Percentiles rank a stretch among this genome's conserved stretches.
phyloP scores from a whole-genome alignment of 2,113 vertebrate genomes.

The Rhagologus leucostigma region DNA sequence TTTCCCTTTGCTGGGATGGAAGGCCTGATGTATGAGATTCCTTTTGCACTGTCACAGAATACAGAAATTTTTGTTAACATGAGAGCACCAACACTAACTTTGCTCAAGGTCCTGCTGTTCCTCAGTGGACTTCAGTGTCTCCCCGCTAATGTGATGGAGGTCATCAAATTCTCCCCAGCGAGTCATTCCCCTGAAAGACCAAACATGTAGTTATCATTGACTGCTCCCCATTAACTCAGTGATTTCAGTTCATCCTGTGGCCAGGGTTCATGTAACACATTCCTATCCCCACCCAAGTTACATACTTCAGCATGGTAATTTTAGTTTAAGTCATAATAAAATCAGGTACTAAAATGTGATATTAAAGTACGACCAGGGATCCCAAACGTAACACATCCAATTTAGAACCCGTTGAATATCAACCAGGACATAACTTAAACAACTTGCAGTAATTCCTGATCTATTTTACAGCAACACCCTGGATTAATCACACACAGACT shows the following conservation, averaged over 20 bases:
- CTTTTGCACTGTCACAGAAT: not conserved
- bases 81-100: constrained; percentile 17
- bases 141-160: constrained; percentile 83
- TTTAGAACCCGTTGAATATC: not conserved
- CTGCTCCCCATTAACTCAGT: not conserved
- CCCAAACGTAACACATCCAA: not conserved
- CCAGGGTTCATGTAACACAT: not conserved
- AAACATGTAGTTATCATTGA: accelerated
- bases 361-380: not conserved
- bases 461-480: not conserved
- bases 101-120: not conserved
- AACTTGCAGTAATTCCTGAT: not conserved
- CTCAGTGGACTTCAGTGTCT: constrained; percentile 57
- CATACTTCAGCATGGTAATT: not conserved
- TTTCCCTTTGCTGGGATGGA: not conserved
- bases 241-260: not conserved
- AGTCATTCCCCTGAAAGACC: constrained; percentile 84
- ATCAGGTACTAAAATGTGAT: not conserved
- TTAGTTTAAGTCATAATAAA: too few relatives aligned
- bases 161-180: constrained; percentile 91
- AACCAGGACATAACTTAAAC: not conserved
- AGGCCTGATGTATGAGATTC: not conserved
- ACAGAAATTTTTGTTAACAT: accelerated
- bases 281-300: not conserved
- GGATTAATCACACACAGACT: not conserved